A percentile compares a stretch with the other conserved stretches of the same genome.
Evolutionary conservation across 1,140 invertebrate species (phyloP).

Genomic region (Heterodera carotae): DNA sequence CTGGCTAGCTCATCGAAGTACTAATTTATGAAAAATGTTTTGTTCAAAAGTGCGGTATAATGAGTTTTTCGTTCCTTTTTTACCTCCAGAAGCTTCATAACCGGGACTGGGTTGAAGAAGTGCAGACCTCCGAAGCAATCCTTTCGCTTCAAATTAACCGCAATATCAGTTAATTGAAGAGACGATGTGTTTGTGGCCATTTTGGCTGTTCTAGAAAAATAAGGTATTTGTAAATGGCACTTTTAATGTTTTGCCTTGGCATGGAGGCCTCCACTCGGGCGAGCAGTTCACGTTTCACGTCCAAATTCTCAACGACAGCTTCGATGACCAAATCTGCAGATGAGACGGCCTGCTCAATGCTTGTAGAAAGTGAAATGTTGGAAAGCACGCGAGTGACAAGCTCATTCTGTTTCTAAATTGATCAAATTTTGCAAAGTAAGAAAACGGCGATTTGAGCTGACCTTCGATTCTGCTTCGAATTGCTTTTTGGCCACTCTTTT

Average conservation of each 20-base stretch:
- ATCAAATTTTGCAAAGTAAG: constrained; percentile 3
- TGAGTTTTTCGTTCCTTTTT: not conserved
- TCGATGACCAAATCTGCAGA: constrained; percentile 66
- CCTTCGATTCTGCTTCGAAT: constrained; percentile 71
- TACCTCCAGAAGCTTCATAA: constrained; percentile 82
- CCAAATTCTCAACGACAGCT: constrained; percentile 66
- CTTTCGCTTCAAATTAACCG: constrained; percentile 68
- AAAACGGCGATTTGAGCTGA: constrained; percentile 35
- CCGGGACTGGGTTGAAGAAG: constrained; percentile 87
- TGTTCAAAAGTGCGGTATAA: not conserved
- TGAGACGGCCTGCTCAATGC: constrained; percentile 69
- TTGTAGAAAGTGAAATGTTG: constrained; percentile 77
- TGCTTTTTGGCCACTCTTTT: constrained; percentile 78
- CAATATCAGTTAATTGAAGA: constrained; percentile 80
- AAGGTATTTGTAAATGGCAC: constrained; percentile 14
- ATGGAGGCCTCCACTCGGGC: constrained; percentile 49
- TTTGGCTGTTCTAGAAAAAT: constrained; percentile 54
- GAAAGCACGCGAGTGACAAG: constrained; percentile 69
- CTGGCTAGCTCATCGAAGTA: too few relatives aligned
- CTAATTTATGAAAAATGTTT: too few relatives aligned
- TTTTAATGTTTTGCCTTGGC: constrained; percentile 20
- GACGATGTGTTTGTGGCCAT: constrained; percentile 89
- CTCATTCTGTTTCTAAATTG: constrained; percentile 42
- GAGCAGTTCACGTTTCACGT: constrained; percentile 63
- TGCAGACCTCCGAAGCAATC: constrained; percentile 80